phyloP scores from a whole-genome alignment of 2,888 invertebrate species.

The Pocota personata region DNA sequence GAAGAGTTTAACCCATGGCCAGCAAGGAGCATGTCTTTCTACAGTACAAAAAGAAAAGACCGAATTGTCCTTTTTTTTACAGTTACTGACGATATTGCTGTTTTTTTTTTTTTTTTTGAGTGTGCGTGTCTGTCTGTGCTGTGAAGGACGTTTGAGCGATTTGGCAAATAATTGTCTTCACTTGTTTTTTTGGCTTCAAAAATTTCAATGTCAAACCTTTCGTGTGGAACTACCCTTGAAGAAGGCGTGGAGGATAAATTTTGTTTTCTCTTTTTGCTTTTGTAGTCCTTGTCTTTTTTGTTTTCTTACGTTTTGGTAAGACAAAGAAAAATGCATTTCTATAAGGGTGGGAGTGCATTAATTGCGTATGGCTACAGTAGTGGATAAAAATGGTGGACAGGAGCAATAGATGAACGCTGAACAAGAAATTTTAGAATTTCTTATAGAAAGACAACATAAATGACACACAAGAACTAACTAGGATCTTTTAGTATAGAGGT shows the following conservation, averaged over 20 bases:
- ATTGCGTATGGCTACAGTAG: constrained; percentile 45
- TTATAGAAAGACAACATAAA: too few species aligned
- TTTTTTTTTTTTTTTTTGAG: neutral
- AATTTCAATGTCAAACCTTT: constrained; percentile 70
- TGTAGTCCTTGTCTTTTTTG: neutral
- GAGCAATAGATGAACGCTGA: neutral
- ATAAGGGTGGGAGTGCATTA: constrained; percentile 49
- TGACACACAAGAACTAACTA: too few species aligned
- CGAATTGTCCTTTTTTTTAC: constrained; percentile 10
- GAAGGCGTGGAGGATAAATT: constrained; percentile 13
- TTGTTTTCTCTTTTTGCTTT: neutral
- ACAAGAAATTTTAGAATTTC: too few species aligned
- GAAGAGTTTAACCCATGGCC: constrained; percentile 6
- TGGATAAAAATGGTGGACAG: neutral
- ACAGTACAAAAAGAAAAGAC: neutral
- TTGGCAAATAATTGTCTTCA: constrained; percentile 59
- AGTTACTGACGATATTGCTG: neutral
- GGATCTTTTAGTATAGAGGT: too few species aligned
- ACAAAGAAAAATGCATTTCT: constrained; percentile 46
- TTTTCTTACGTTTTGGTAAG: neutral
- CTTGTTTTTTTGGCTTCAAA: constrained; percentile 34
- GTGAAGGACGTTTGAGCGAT: constrained; percentile 71
- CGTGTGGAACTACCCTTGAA: constrained; percentile 50
- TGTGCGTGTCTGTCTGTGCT: constrained; percentile 58
- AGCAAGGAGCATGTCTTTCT: neutral